Conservation (phyloP, 2,888 invertebrate species). For the Cepaea hortensis region DNA sequence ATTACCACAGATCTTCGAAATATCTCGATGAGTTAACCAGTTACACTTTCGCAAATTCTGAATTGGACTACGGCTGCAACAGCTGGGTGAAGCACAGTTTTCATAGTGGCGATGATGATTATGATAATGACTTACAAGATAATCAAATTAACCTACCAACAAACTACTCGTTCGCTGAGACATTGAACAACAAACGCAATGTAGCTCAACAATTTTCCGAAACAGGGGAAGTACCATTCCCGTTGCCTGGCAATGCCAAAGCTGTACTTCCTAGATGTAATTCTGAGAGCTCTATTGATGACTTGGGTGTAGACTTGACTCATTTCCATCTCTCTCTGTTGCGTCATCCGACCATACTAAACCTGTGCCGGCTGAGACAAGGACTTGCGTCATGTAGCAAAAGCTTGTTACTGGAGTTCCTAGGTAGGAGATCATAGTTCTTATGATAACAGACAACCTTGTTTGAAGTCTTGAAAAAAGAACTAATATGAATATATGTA, state of each 20-base stretch:
- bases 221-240: not conserved
- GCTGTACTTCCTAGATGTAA: not conserved
- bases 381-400: constrained; percentile 64
- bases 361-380: constrained; percentile 65
- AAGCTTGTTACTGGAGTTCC: constrained; percentile 70
- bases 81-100: not conserved
- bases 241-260: not conserved
- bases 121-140: not conserved
- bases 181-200: too few species aligned
- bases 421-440: constrained; percentile 54
- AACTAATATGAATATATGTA: too few species aligned
- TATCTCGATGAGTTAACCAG: constrained; percentile 8
- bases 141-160: not conserved
- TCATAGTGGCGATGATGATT: not conserved
- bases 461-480: not conserved
- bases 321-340: constrained; percentile 64
- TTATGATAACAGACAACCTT: not conserved
- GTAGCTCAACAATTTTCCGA: not conserved
- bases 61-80: not conserved
- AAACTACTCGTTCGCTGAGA: too few species aligned
- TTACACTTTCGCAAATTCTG: not conserved
- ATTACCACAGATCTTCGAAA: not conserved
- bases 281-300: constrained; percentile 61
- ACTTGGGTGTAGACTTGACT: constrained; percentile 60
- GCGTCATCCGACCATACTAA: constrained; percentile 66